Conservation (phyloP, 2,888 invertebrate species). For the Psylliodes chrysocephalus region DNA sequence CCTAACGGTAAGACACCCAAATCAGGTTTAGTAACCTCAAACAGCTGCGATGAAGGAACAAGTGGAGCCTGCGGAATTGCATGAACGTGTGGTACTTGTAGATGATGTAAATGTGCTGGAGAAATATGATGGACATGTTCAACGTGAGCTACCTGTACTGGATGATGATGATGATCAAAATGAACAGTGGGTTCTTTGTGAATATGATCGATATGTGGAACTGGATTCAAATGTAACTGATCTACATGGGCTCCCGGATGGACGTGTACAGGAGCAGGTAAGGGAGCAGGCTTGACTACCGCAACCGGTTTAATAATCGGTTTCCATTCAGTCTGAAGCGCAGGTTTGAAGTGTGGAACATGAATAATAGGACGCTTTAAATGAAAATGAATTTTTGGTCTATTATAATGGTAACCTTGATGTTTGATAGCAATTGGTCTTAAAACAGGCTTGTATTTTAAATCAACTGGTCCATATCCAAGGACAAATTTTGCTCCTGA, state of each 20-base stretch:
- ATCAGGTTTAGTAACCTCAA: slow-evolving; percentile 56
- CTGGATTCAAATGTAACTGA: slow-evolving; percentile 31
- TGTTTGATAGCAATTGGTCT: slow-evolving; percentile 50
- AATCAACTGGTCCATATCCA: slow-evolving; percentile 54
- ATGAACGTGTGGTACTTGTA: slow-evolving; percentile 21
- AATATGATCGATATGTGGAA: slow-evolving; percentile 44
- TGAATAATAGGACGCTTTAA: slow-evolving; percentile 41
- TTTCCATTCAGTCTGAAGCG: slow-evolving; percentile 30
- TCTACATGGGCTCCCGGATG: slow-evolving; percentile 47
- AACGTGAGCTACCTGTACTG: slow-evolving; percentile 1
- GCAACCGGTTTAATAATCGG: slow-evolving; percentile 24
- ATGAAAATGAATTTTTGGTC: slow-evolving; percentile 47
- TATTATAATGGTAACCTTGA: slow-evolving; percentile 46
- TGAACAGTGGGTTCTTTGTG: slow-evolving; percentile 42
- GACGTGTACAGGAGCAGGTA: slow-evolving; percentile 37
- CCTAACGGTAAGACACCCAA: slow-evolving; percentile 56
- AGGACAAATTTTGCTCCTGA: slow-evolving; percentile 54
- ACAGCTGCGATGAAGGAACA: slow-evolving; percentile 46
- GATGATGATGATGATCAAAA: slow-evolving; percentile 34
- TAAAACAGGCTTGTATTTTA: slow-evolving; percentile 54
- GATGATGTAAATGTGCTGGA: slow-evolving; percentile 35
- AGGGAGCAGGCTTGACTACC: slow-evolving; percentile 37
- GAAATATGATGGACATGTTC: slow-evolving; percentile 26
- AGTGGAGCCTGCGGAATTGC: slow-evolving; percentile 37
- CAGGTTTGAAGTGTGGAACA: slow-evolving; percentile 34